A percentile compares a stretch with the other conserved stretches of the same genome.
These are phyloP conservation scores for Odontomyia ornata DNA, from an alignment of 2,888 invertebrate species.

Conservation along the genomic window DNA sequence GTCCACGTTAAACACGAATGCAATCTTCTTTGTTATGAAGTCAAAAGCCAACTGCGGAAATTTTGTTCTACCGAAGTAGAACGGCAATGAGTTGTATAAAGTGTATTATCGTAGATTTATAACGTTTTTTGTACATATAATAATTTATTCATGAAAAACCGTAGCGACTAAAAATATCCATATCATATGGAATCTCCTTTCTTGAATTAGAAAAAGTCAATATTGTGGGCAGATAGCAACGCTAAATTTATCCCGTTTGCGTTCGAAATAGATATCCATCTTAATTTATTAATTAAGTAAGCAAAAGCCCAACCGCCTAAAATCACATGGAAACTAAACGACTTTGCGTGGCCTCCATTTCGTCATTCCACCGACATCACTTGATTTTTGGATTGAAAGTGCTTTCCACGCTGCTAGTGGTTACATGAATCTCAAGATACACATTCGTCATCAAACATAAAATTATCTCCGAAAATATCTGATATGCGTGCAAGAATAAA, in stretches of 20 bases:
- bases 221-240: neutral
- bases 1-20: too few relatives aligned
- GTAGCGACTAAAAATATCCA: conserved; percentile 9
- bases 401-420: neutral
- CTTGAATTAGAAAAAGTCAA: neutral
- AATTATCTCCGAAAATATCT: neutral
- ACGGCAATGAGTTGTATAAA: neutral
- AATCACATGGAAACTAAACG: neutral
- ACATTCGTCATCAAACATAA: too few relatives aligned
- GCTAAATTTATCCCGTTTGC: conserved; percentile 9
- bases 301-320: neutral
- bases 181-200: neutral
- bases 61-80: neutral
- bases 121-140: neutral
- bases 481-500: neutral
- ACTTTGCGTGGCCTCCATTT: neutral
- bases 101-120: neutral
- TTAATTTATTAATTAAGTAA: neutral
- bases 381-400: neutral
- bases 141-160: neutral
- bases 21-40: too few relatives aligned
- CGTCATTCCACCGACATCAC: neutral
- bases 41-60: too few relatives aligned
- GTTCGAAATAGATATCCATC: neutral
- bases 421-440: too few relatives aligned